A percentile compares a stretch with the other conserved stretches of the same genome.
Conservation (phyloP, 2,113 vertebrate genomes). For the Pogona vitticeps region DNA sequence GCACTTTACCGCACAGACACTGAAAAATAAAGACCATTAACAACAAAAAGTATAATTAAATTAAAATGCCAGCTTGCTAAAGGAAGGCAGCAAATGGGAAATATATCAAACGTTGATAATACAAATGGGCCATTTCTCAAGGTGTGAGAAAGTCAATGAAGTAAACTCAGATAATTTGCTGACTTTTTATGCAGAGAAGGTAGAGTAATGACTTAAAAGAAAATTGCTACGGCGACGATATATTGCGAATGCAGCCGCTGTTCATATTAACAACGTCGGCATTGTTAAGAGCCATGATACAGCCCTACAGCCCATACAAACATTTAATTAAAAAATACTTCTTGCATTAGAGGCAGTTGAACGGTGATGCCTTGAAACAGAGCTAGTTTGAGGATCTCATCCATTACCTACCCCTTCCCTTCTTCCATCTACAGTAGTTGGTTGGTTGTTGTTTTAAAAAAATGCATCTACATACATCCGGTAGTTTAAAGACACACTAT, state of each 20-base stretch:
- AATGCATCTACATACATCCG: background rate
- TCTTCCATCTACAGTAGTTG: constrained; percentile 10
- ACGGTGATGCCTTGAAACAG: background rate
- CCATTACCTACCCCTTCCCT: constrained; percentile 20
- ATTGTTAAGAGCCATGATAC: background rate
- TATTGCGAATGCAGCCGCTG: constrained; percentile 26
- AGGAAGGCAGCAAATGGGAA: constrained; percentile 79
- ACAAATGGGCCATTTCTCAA: constrained; percentile 82
- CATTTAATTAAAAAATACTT: constrained; percentile 7
- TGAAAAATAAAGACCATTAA: constrained; percentile 89
- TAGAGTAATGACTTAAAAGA: constrained; percentile 66
- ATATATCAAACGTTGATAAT: constrained; percentile 85
- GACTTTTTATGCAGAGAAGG: constrained; percentile 60
- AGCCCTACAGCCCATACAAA: background rate
- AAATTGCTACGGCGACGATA: constrained; percentile 49
- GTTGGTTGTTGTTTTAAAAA: background rate
- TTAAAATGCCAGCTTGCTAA: constrained; percentile 83
- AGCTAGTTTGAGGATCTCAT: background rate
- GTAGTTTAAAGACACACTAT: background rate
- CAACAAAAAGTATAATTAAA: constrained; percentile 87
- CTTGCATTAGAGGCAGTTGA: background rate
- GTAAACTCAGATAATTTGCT: constrained; percentile 78
- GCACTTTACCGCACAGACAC: constrained; percentile 78
- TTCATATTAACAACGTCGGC: background rate
- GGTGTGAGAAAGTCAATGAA: constrained; percentile 78